Percentiles rank a stretch among this genome's conserved stretches.
Conservation (phyloP, 2,797 vertebrate genomes). For the Lepus oiostolus region DNA sequence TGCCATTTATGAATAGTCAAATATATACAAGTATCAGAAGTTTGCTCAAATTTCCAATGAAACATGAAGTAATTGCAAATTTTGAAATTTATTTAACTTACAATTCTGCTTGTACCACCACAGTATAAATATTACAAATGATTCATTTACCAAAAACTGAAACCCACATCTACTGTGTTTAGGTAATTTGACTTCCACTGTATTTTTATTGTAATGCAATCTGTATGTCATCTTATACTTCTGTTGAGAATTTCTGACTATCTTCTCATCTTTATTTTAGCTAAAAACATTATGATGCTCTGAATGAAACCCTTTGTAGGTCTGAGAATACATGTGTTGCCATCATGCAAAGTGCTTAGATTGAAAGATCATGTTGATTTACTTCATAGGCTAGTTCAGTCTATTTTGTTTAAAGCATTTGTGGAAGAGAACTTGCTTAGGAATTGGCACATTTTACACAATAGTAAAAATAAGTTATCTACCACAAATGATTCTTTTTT, state of each 20-base stretch:
- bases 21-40: neutral
- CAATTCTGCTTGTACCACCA: neutral
- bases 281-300: neutral
- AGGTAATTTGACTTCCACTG: neutral
- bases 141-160: conserved; percentile 23
- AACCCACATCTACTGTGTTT: neutral
- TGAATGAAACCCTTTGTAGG: neutral
- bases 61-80: neutral
- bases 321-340: neutral
- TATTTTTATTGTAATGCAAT: neutral
- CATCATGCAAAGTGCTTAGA: neutral
- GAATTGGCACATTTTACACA: conserved; percentile 13
- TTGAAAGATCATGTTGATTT: neutral
- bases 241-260: neutral
- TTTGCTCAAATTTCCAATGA: neutral
- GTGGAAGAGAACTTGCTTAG: neutral
- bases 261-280: neutral
- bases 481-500: neutral
- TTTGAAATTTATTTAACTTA: neutral
- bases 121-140: neutral
- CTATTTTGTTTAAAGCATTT: conserved; percentile 2
- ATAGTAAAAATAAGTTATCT: neutral
- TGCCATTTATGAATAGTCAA: neutral
- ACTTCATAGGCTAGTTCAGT: neutral
- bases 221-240: neutral